Conservation (phyloP, 2,797 vertebrate species). For the Lates japonicus region DNA sequence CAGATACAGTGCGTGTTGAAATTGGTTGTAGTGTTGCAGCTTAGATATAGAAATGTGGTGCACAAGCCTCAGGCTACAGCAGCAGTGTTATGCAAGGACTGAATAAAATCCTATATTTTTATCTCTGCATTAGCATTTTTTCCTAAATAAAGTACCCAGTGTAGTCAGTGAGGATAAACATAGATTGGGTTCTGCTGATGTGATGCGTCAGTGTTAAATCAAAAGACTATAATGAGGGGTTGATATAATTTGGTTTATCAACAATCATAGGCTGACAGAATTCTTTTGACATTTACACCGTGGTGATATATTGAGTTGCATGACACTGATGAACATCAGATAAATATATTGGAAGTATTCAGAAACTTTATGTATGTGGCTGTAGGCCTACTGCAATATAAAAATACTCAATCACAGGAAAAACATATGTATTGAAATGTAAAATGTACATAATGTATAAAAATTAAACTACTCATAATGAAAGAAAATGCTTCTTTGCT, state of each 20-base stretch:
- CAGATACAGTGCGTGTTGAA: conserved; percentile 19
- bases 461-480: neutral
- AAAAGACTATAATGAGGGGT: conserved; percentile 23
- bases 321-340: neutral
- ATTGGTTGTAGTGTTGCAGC: conserved; percentile 45
- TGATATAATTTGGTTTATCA: neutral
- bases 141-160: conserved; percentile 4
- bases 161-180: conserved; percentile 10
- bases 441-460: neutral
- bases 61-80: conserved; percentile 49
- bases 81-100: conserved; percentile 45
- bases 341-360: neutral
- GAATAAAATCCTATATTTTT: conserved; percentile 42
- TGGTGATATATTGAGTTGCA: neutral
- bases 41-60: conserved; percentile 39
- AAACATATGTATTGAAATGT: neutral
- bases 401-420: neutral
- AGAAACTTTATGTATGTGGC: neutral
- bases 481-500: neutral
- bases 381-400: neutral
- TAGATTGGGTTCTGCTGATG: conserved; percentile 11
- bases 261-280: too few species aligned
- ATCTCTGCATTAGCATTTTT: conserved; percentile 30
- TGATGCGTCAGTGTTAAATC: conserved; percentile 20
- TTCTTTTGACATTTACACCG: neutral